Evolutionary conservation across 2,888 invertebrate species (phyloP).

Genomic region (Actias luna): DNA sequence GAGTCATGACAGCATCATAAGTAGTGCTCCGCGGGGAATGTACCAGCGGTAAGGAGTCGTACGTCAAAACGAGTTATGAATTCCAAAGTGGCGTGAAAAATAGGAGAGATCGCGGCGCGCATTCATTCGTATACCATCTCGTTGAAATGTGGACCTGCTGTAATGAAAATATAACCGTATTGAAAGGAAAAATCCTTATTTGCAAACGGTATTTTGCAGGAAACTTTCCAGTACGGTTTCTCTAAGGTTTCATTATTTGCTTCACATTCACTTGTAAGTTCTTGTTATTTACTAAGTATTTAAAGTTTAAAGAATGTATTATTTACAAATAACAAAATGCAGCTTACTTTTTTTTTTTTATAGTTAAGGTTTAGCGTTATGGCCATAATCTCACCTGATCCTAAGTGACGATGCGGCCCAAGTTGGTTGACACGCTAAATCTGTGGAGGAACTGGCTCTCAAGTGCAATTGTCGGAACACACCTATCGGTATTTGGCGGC

Average conservation of each 20-base stretch:
- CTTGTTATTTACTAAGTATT: too few species aligned
- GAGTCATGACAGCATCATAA: constrained; percentile 48
- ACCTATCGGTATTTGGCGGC: too few species aligned
- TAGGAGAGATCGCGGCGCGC: constrained; percentile 43
- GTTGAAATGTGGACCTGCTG: constrained; percentile 33
- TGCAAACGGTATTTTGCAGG: constrained; percentile 18
- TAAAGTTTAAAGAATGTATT: too few species aligned
- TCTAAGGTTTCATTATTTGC: background rate
- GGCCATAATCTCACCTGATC: too few species aligned
- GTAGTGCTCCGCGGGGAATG: constrained; percentile 50
- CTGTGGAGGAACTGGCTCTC: too few species aligned
- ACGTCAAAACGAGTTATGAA: constrained; percentile 64
- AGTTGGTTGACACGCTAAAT: too few species aligned
- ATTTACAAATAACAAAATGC: too few species aligned
- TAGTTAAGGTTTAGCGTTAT: too few species aligned
- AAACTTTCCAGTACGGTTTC: constrained; percentile 5
- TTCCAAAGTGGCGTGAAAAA: constrained; percentile 63
- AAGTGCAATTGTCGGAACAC: too few species aligned
- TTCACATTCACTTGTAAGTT: too few species aligned
- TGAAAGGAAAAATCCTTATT: constrained; percentile 31
- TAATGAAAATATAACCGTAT: constrained; percentile 34
- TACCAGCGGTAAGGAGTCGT: constrained; percentile 36
- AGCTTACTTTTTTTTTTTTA: too few species aligned
- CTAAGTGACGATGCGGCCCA: too few species aligned
- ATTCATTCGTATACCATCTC: constrained; percentile 39